phyloP scores from a whole-genome alignment of 2,113 vertebrate genomes.

The Sclerurus mexicanus region DNA sequence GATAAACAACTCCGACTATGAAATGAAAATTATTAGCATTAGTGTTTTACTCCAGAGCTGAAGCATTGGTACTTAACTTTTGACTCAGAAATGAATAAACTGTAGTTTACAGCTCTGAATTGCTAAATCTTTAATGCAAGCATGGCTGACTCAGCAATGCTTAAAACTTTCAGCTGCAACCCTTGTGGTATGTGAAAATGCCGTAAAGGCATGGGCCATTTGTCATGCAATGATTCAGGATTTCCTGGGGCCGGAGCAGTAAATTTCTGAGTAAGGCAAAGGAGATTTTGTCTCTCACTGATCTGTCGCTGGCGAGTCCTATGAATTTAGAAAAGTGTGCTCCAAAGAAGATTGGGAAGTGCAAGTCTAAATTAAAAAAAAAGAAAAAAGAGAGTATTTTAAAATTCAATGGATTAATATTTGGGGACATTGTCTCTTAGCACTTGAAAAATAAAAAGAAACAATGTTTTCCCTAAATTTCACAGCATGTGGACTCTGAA shows the following conservation, averaged over 20 bases:
- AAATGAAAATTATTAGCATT: neutral
- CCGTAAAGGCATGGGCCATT: neutral
- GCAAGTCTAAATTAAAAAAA: neutral
- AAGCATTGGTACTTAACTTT: neutral
- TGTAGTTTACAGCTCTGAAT: neutral
- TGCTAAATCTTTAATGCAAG: neutral
- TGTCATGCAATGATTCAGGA: neutral
- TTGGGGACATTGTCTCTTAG: neutral
- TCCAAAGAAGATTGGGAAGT: neutral
- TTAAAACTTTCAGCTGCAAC: neutral
- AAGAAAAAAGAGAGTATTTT: neutral
- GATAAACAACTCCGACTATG: neutral
- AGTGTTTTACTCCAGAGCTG: neutral
- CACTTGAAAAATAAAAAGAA: neutral
- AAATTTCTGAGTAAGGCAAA: neutral
- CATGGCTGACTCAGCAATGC: neutral
- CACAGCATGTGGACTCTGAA: neutral
- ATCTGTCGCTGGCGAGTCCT: neutral
- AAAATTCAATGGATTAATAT: neutral
- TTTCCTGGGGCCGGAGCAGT: slow-evolving; percentile 8
- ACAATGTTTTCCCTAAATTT: neutral
- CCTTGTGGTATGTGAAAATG: neutral
- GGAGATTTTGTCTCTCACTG: neutral
- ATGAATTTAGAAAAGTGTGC: neutral
- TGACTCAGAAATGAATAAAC: neutral